A percentile compares a stretch with the other conserved stretches of the same genome.
Conservation (phyloP, 2,113 vertebrate species). For the Lophura nycthemera region DNA sequence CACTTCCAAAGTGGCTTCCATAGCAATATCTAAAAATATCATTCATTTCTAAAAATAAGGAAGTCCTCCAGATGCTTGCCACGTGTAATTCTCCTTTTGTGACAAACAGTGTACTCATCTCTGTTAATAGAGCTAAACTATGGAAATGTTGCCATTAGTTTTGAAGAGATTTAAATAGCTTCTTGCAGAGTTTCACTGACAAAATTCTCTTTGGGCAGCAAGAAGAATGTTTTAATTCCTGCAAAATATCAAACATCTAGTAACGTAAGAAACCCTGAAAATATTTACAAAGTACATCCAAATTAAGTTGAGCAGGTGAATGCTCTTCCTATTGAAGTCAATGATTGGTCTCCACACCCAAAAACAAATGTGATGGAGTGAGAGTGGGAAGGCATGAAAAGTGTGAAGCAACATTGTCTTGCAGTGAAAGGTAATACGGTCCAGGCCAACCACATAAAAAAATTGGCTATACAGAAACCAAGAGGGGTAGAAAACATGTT, state of each 20-base stretch:
- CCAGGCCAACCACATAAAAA: not conserved
- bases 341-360: not conserved
- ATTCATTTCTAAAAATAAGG: constrained; percentile 50
- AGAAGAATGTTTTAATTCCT: not conserved
- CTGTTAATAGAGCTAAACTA: not conserved
- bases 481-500: not conserved
- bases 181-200: not conserved
- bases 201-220: not conserved
- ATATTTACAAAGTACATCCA: not conserved
- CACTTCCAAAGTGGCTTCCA: constrained; percentile 43
- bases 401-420: not conserved
- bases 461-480: not conserved
- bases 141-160: not conserved
- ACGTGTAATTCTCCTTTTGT: not conserved
- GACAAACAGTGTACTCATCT: not conserved
- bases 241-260: not conserved
- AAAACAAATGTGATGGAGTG: not conserved
- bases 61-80: not conserved
- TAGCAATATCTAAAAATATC: constrained; percentile 59
- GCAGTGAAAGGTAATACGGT: not conserved
- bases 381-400: not conserved
- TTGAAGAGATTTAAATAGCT: not conserved
- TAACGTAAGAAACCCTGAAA: not conserved
- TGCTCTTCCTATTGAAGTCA: not conserved
- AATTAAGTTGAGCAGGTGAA: not conserved